Evolutionary conservation across 2,113 vertebrate species (phyloP), one percentile per base, ranked within the genome.

Genomic region (Hymenochirus boettgeri): DNA sequence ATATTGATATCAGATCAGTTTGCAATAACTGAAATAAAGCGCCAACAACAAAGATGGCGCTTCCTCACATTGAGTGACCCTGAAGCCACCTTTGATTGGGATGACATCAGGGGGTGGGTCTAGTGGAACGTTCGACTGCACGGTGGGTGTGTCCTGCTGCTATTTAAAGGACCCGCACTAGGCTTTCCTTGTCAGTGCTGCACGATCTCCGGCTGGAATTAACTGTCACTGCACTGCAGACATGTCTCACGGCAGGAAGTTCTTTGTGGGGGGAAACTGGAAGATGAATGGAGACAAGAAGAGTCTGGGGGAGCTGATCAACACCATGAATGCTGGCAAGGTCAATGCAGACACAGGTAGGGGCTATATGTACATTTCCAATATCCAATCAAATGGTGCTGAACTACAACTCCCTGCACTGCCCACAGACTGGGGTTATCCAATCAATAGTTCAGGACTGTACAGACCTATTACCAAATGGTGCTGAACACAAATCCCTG

Each of bases 281-380:
- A 98, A 98, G 80, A 86, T 98, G 96, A 98, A 98, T 25, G 94
- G 96, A n/a, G 86, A 96, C 70, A 98, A 95, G 88, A 91, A 92
- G 51, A 89, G 79, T 62, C 84, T 98, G 0, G 91, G 88, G 61
- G 96, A 97, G 13, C 93, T 98, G 57, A 93, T 95, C 75, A 71
- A 84, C 9, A 89, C 85, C 9, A 69, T 98, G 78, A 98, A 98
- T 70, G 69, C 53, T 26, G 94, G 83, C 63, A 91, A 86, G 72
- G 74, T 96, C 76, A 85, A 91, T 27, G 73, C 88, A 4, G 91
- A 96, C 73, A 91, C 92, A 57, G 96, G 96, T 98, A 76, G 71
- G 78, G 33, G 60, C 3, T 6, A 2, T 35, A 3, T 42, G 15
- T 7, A 7, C 3, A n/a, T n/a, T n/a, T n/a, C n/a, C n/a, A n/a